These are phyloP conservation scores for Mixornis gularis DNA, from an alignment of 2,113 vertebrate species.

Conservation along the genomic window DNA sequence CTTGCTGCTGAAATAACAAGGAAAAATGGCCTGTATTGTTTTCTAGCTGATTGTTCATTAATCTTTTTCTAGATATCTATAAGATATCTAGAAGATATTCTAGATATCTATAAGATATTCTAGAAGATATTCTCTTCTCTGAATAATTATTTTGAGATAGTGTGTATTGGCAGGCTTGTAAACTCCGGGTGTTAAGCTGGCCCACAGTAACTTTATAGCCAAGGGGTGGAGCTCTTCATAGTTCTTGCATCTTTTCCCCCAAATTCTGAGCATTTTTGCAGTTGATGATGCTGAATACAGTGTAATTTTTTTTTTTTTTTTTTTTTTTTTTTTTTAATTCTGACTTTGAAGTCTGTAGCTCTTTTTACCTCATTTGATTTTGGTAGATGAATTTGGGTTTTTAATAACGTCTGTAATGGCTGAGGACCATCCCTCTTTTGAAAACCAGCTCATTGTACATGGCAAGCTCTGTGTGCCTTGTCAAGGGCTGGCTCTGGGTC, in stretches of 20 bases:
- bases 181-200: not conserved
- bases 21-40: not conserved
- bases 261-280: not conserved
- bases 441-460: not conserved
- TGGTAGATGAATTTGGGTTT: not conserved
- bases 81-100: too few relatives aligned
- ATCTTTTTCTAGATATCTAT: not conserved
- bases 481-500: not conserved
- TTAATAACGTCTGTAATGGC: not conserved
- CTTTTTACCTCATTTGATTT: not conserved
- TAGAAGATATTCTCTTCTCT: not conserved
- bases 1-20: not conserved
- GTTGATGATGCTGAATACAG: not conserved
- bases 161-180: fast-evolving
- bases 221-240: not conserved
- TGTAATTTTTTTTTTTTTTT: too few relatives aligned
- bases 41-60: not conserved
- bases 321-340: not conserved
- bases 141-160: not conserved
- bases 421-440: not conserved
- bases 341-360: not conserved
- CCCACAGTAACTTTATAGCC: not conserved
- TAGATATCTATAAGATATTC: too few relatives aligned
- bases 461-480: not conserved
- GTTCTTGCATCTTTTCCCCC: not conserved